Evolutionary conservation across 2,888 invertebrate genomes (phyloP).

Genomic region (Entomobrya multifasciata): DNA sequence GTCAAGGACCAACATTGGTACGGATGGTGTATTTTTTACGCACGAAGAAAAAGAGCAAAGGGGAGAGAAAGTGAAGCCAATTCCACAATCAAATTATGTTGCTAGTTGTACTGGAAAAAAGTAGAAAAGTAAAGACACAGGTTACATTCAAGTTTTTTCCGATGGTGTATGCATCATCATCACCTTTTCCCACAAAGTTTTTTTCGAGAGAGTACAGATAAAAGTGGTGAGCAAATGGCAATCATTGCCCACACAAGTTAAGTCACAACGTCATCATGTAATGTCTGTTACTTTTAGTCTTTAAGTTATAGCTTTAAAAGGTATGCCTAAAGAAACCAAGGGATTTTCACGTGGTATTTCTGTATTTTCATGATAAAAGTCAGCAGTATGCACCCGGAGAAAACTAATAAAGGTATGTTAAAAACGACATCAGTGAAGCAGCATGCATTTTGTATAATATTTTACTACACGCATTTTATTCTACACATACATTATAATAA

Average conservation of each 20-base stretch:
- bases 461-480: slow-evolving; percentile 13
- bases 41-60: neutral
- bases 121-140: slow-evolving; percentile 31
- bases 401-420: too few species aligned
- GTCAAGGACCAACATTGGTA: slow-evolving; percentile 67
- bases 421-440: slow-evolving; percentile 9
- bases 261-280: slow-evolving; percentile 39
- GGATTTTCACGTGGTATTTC: slow-evolving; percentile 40
- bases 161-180: neutral
- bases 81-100: slow-evolving; percentile 74
- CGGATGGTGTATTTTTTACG: slow-evolving; percentile 48
- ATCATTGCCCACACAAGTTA: slow-evolving; percentile 8
- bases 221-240: slow-evolving; percentile 14
- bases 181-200: too few species aligned
- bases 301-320: slow-evolving; percentile 9
- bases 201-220: neutral
- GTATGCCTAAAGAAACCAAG: neutral
- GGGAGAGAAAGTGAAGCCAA: slow-evolving; percentile 61
- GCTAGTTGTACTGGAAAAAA: slow-evolving; percentile 70
- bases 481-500: too few species aligned
- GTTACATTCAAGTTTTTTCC: neutral
- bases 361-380: slow-evolving; percentile 43
- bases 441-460: slow-evolving; percentile 28
- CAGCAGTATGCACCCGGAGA: neutral
- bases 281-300: slow-evolving; percentile 8